Evolutionary conservation across 2,797 vertebrate genomes (phyloP), one percentile per base, ranked within the genome.

Genomic region (Gallinago nigripennis): DNA sequence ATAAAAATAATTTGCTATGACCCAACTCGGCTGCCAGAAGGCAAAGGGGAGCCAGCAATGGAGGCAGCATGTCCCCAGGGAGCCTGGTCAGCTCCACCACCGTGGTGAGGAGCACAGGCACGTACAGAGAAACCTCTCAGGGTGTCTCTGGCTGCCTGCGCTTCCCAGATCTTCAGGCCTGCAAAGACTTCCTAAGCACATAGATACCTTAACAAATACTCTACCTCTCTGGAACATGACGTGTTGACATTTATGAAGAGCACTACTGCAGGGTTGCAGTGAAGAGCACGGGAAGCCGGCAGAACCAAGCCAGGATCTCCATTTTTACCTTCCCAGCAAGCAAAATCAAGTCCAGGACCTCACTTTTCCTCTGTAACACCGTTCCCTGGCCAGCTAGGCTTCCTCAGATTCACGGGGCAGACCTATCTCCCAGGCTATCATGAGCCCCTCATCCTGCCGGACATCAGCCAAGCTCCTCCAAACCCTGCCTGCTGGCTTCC

Each of bases 41-140:
- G 54, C 57, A 78, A 45, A 88, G 27, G 15, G 35, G 33, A 66
- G 25, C 17, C 37, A 57, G 30, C 1, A 31, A 75, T 12, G 10
- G 43, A 0, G 0, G 35, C n/a, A 83, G 39, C 14, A 41, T 20
- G 35, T 30, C 80, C 1, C 0, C 16, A 8, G 88, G 30, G 35
- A 91, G 43, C 45, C 53, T 1, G 0, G 50, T 28, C 48, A 79
- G 73, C 60, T 71, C 65, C n/a, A 11, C n/a, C 37, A 37, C 23
- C 1, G 1, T 4, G 8, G 9, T 1, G 11, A 78, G 5, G 28
- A 45, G 37, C 33, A 78, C 0, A 1, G 48, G 63, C n/a, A 81
- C 5, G 10, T 7, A 43, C 28, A 66, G 12, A 3, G 69, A 9
- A 46, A 24, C 23, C 46, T 1, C 5, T 28, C 57, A 46, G 25